These are phyloP conservation scores for Eledona agricola DNA, from an alignment of 2,888 invertebrate species.

Conservation along the genomic window DNA sequence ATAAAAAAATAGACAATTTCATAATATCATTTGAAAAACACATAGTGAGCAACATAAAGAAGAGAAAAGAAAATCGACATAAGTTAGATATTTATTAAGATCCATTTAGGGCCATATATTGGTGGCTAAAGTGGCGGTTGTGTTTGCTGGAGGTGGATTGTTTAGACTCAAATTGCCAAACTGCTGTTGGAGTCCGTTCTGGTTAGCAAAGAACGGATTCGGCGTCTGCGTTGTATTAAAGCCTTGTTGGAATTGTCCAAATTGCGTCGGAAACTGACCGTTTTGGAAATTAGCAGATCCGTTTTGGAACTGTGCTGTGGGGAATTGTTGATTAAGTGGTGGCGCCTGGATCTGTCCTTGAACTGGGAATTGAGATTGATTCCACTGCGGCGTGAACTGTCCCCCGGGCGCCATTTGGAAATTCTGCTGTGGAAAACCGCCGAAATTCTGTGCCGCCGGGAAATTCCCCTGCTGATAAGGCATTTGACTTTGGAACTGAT, in stretches of 20 bases:
- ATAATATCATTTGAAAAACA: conserved; percentile 35
- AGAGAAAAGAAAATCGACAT: conserved; percentile 29
- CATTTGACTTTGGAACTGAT: conserved; percentile 43
- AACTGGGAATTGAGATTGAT: conserved; percentile 33
- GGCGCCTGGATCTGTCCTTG: conserved; percentile 30
- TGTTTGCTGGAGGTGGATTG: conserved; percentile 45
- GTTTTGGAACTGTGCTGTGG: conserved; percentile 29
- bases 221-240: conserved; percentile 40
- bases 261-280: conserved; percentile 29
- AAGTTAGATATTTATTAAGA: conserved; percentile 31
- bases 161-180: conserved; percentile 64
- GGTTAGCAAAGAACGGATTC: conserved; percentile 57
- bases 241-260: conserved; percentile 38
- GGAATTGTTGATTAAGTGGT: conserved; percentile 21
- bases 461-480: conserved; percentile 29
- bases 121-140: conserved; percentile 49
- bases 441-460: conserved; percentile 40
- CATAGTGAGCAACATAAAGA: conserved; percentile 34
- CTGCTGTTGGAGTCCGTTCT: conserved; percentile 62
- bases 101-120: conserved; percentile 60
- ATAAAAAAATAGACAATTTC: conserved; percentile 34
- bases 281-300: conserved; percentile 21
- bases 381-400: conserved; percentile 28
- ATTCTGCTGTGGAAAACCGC: conserved; percentile 42
- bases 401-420: conserved; percentile 25